These are phyloP conservation scores for Leucophenga montana DNA, from an alignment of 2,888 invertebrate species.

Conservation along the genomic window DNA sequence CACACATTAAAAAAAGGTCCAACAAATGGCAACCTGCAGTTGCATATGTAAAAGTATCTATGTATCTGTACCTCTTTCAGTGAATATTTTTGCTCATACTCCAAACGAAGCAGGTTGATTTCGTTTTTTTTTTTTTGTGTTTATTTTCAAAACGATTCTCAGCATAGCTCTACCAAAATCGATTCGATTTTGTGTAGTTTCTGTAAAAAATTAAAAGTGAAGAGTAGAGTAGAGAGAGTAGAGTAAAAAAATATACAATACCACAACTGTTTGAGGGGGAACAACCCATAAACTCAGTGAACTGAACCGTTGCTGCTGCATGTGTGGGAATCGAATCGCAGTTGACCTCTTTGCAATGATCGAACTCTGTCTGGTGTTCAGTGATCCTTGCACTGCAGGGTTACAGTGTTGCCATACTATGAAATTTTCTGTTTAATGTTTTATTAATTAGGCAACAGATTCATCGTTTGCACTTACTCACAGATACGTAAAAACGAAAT, in stretches of 20 bases:
- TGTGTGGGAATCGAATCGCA: not conserved
- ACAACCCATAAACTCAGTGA: conserved; percentile 13
- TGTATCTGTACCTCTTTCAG: not conserved
- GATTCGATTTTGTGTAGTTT: not conserved
- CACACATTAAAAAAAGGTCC: conserved; percentile 3
- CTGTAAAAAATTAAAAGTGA: not conserved
- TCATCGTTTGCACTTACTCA: not conserved
- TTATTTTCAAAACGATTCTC: not conserved
- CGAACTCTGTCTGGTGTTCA: not conserved
- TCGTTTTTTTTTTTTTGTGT: too few species aligned
- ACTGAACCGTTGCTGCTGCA: not conserved
- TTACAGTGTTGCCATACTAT: conserved; percentile 15
- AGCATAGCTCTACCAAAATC: conserved; percentile 1
- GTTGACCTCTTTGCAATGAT: conserved; percentile 21
- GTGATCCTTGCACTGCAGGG: not conserved
- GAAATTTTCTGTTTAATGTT: not conserved
- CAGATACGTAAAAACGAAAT: not conserved
- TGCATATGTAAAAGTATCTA: conserved; percentile 7
- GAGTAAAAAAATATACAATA: not conserved
- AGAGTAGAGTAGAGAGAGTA: too few species aligned
- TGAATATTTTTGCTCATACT: conserved; percentile 18
- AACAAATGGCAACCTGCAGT: conserved; percentile 9
- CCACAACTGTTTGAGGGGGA: conserved; percentile 5
- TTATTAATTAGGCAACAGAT: not conserved
- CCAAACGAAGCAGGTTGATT: conserved; percentile 17